Conservation (phyloP, 92 coral and sea anemone genomes). For the Porites evermanni region DNA sequence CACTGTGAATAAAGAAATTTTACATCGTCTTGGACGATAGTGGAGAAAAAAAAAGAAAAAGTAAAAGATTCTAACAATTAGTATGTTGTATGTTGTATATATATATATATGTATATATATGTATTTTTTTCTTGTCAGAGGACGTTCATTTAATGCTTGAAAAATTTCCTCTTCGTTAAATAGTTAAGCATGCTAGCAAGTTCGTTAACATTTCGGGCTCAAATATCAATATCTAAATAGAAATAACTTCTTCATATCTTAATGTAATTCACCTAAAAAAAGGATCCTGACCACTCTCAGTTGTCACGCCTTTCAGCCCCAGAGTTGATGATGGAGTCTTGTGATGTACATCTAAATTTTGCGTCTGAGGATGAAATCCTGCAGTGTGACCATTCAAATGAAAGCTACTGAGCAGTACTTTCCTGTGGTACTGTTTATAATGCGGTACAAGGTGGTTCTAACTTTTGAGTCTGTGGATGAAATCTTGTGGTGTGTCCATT, state of each 20-base stretch:
- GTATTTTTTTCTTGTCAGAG: background rate
- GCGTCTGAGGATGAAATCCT: too few relatives aligned
- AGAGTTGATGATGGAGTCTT: background rate
- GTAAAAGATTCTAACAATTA: background rate
- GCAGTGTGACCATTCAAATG: too few relatives aligned
- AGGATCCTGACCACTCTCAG: background rate
- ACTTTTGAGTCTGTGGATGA: too few relatives aligned
- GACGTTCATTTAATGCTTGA: background rate
- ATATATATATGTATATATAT: background rate
- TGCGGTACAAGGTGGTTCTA: too few relatives aligned
- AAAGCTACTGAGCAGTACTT: too few relatives aligned
- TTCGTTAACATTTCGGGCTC: background rate
- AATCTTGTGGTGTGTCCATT: too few relatives aligned
- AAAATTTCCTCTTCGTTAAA: conserved; percentile 27
- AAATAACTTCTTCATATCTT: background rate
- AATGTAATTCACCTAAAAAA: background rate
- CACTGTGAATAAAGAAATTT: conserved; percentile 2
- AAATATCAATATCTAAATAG: background rate
- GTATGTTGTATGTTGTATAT: background rate
- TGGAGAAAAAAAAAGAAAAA: background rate
- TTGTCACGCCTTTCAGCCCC: background rate
- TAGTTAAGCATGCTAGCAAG: background rate
- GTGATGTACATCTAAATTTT: too few relatives aligned
- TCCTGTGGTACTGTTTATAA: too few relatives aligned
- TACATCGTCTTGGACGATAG: conserved; percentile 32